Evolutionary conservation across 2,113 vertebrate species (phyloP).

Genomic region (Caracal caracal): DNA sequence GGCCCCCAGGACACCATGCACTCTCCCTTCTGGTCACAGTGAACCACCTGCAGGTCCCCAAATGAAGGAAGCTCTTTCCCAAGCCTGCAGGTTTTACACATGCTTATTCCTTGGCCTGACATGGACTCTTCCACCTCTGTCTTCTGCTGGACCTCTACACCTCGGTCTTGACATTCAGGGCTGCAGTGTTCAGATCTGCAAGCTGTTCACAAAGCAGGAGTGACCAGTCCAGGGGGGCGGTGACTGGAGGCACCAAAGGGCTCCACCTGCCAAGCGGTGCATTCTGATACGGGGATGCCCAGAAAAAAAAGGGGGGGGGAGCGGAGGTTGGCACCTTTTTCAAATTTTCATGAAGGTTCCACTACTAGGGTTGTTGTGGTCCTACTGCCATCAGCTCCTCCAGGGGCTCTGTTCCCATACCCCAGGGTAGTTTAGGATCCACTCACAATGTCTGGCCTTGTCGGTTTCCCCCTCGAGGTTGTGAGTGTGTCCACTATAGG

Average conservation of each 20-base stretch:
- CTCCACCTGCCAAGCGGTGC: not conserved
- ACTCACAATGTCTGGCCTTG: not conserved
- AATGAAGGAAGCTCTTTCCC: not conserved
- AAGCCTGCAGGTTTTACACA: not conserved
- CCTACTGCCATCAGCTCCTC: not conserved
- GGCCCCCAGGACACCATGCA: not conserved
- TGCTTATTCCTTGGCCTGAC: not conserved
- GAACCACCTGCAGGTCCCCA: not conserved
- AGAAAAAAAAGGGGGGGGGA: not conserved
- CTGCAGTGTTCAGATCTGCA: not conserved
- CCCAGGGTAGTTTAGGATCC: not conserved
- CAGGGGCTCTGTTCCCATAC: not conserved
- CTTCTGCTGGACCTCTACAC: not conserved
- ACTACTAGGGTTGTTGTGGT: not conserved
- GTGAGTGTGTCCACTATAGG: not conserved
- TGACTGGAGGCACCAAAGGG: not conserved
- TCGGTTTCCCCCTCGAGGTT: not conserved
- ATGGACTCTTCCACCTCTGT: not conserved
- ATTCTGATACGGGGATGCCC: not conserved
- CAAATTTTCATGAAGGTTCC: not conserved
- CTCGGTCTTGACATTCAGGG: not conserved
- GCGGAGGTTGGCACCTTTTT: not conserved
- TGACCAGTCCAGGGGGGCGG: no score
- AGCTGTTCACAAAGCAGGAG: not conserved
- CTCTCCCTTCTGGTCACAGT: not conserved